phyloP scores from a whole-genome alignment of 1,140 invertebrate genomes.

The Hesperophylax magnus region DNA sequence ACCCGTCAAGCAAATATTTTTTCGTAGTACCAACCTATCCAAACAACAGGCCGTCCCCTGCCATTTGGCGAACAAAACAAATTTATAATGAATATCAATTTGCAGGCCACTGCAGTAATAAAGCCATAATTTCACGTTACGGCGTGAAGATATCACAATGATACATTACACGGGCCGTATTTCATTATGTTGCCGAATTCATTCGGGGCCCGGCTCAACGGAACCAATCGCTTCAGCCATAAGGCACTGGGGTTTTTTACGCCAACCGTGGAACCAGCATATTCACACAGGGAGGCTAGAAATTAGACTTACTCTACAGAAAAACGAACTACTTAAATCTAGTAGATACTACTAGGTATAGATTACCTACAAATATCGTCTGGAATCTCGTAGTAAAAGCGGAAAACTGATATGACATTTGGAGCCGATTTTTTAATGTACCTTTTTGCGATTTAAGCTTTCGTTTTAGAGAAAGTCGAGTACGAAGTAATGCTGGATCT shows the following conservation, averaged over 20 bases:
- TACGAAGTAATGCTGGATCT: no score
- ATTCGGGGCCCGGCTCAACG: slow-evolving; percentile 42
- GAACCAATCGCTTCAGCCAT: slow-evolving; percentile 51
- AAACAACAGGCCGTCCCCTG: slow-evolving; percentile 5
- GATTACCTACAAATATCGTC: no score
- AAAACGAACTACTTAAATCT: no score
- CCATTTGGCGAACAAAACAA: slow-evolving; percentile 16
- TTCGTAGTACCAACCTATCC: not conserved
- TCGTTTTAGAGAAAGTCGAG: no score
- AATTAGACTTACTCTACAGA: no score
- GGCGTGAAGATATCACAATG: slow-evolving; percentile 53
- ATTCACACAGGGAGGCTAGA: no score
- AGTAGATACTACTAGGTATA: no score
- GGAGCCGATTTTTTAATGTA: no score
- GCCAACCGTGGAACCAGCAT: no score
- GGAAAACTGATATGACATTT: no score
- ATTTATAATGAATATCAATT: slow-evolving; percentile 44
- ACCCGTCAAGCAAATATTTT: not conserved
- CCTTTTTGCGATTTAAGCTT: no score
- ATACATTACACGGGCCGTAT: slow-evolving; percentile 50
- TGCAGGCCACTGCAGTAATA: slow-evolving; percentile 49
- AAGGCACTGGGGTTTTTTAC: slow-evolving; percentile 3
- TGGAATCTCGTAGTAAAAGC: no score
- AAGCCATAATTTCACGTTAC: slow-evolving; percentile 53
- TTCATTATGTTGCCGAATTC: slow-evolving; percentile 46